Evolutionary conservation across 2,797 vertebrate species (phyloP), one percentile per base, ranked within the genome.

Genomic region (Megalops cyprinoides): DNA sequence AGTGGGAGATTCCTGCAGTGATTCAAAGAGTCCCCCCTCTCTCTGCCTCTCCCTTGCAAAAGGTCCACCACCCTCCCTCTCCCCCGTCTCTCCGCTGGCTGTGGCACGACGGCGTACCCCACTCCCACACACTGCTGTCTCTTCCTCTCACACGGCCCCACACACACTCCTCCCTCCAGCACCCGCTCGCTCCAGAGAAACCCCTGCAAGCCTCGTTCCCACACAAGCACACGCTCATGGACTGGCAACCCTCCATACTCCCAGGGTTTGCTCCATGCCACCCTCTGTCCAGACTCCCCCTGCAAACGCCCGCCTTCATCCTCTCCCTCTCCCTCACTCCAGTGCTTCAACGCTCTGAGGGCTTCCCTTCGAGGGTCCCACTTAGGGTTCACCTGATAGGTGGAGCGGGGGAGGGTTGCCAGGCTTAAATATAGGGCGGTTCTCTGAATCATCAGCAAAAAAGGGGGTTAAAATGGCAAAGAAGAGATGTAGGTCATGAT

Each of bases 1-100:
- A 75, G 71, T 34, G 79, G 76, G 79, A 74, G 58, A 74, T 80
- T 58, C 79, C 79, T 31, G 20, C 28, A 46, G 44, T 74, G 46
- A 46, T 31, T 75, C 55, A 48, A 25, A 60, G 51, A 31, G 49
- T 76, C 49, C 39, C 51, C 51, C 78, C 44, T 37, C 37, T 18
- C 67, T 28, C 20, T 51, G 25, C 51, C 28, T 74, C 79, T 48
- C 4, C 51, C 71, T 39, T 23, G 18, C 67, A 42, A 39, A 39
- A 44, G 39, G 39, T 6, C 67, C 18, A n/a, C 67, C 23, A 44
- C 37, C 20, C 67, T 44, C 37, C n/a, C n/a, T 34, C 31, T n/a
- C 31, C 44, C 39, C 20, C 55, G n/a, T 67, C 67, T 44, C 37
- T 15, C 79, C n/a, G 23, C 42, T 62, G 39, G 42, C 37, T 28